Base-by-base conservation (phyloP, 2,113 vertebrate species). In the Synodontis membranacea region DNA sequence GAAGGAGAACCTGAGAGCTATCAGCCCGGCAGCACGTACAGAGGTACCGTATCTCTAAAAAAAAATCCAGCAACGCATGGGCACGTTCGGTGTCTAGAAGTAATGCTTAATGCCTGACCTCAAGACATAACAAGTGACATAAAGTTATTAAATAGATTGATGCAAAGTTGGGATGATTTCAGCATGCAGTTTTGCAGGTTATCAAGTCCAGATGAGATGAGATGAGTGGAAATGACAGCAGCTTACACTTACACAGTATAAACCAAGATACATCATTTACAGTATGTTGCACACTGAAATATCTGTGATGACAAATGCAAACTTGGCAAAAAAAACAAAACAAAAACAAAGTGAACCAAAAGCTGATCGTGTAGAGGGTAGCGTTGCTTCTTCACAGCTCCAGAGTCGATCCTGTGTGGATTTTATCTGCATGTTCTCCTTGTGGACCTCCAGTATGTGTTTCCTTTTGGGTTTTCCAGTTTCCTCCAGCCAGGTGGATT, bases 1-100 rank as follows among this genome's bases (percentile, higher is more conserved):
- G 98, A 99, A 90, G 97, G 98, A 81, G 97, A 98, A 84, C 98
- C 98, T 0, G 97, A 98, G 89, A 96, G 94, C 94, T 99, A 99
- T 88, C 97, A 97, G 90, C 97, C 98, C 2, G 97, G 97, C 11
- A 97, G 94, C 96, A 99, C 96, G 91, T 99, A 99, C 93, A 96
- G 97, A 93, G 98, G 98, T 99, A 95, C 95, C 94, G 58, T 42
- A 25, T 25, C 70, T 70, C 66, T 42, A 3, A 72, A 14, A 12
- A 3, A 72, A 14, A 12, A 28, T 14, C 4, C 37, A 74, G 39
- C 70, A 37, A 1, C 7, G 5, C 21, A 72, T 19, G 39, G 39
- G 10, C 21, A 12, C 25, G 70, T 44, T 17, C 66, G 7, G 21
- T 42, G 37, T 72, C 1, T 1, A 37, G n/a, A 68, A 68, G 14